Conservation (phyloP, 35 echinoderm and acorn worm species). For the Antedon bifida region DNA sequence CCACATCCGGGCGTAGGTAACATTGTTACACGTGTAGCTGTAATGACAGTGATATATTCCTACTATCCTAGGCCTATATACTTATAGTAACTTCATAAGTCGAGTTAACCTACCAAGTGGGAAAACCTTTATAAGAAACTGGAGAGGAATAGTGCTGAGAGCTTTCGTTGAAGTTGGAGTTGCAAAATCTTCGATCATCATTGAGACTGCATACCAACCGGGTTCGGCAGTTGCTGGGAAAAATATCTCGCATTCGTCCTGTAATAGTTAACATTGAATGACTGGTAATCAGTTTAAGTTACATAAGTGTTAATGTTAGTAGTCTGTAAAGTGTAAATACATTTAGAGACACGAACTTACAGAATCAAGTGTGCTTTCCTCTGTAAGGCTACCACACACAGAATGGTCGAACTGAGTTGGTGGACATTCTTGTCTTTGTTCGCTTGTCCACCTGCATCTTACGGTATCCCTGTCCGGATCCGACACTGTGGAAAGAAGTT, state of each 20-base stretch:
- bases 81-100: no score
- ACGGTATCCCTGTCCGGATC: neutral
- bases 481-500: neutral
- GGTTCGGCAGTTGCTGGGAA: neutral
- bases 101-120: neutral
- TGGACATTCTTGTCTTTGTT: neutral
- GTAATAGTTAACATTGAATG: no score
- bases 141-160: neutral
- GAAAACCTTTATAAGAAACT: neutral
- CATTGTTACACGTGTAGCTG: no score
- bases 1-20: no score
- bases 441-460: neutral
- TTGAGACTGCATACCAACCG: neutral
- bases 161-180: neutral
- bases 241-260: neutral
- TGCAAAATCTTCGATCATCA: neutral
- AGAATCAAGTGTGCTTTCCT: neutral
- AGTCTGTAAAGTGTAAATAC: no score
- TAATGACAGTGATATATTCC: no score
- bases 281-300: no score
- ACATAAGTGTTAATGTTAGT: no score
- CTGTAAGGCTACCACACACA: neutral
- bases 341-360: neutral
- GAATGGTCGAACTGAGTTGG: neutral
- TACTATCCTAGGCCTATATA: no score